These are phyloP conservation scores for Himalopsyche anomala DNA, from an alignment of 2,888 invertebrate genomes.

Conservation along the genomic window DNA sequence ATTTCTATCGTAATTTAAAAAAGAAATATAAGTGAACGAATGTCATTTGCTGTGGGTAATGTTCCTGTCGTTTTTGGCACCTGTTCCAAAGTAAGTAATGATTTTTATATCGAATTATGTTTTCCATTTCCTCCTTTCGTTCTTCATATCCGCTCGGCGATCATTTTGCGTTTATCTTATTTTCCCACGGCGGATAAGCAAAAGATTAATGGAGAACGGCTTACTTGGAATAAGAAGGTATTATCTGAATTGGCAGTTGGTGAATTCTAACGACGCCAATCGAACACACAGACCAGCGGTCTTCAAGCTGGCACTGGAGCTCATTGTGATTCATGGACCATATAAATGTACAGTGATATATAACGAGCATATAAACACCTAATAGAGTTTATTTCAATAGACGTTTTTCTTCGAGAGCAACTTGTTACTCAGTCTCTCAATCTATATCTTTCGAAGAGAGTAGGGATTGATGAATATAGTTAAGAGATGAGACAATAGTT, in stretches of 20 bases:
- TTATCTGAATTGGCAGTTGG: conserved; percentile 22
- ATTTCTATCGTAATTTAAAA: conserved; percentile 10
- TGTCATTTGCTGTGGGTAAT: conserved; percentile 4
- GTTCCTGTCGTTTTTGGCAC: conserved; percentile 23
- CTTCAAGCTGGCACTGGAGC: too few species aligned
- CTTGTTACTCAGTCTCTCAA: too few species aligned
- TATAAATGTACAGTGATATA: too few species aligned
- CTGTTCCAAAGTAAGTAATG: conserved; percentile 12
- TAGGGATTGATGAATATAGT: too few species aligned
- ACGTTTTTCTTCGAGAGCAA: too few species aligned
- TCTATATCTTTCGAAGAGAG: too few species aligned
- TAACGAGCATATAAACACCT: too few species aligned
- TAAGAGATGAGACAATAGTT: too few species aligned
- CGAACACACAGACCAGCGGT: not conserved
- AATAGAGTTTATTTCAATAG: too few species aligned
- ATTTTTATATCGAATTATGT: conserved; percentile 36
- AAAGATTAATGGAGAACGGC: conserved; percentile 12
- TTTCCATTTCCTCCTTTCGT: conserved; percentile 27
- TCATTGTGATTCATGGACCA: too few species aligned
- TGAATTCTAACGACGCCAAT: not conserved
- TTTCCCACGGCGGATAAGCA: conserved; percentile 25
- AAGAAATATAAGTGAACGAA: conserved; percentile 28
- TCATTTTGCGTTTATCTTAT: conserved; percentile 31
- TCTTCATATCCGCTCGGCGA: conserved; percentile 12
- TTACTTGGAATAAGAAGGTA: conserved; percentile 10